Base-by-base conservation (phyloP, 1,140 invertebrate species). In the Eurosta solidaginis region DNA sequence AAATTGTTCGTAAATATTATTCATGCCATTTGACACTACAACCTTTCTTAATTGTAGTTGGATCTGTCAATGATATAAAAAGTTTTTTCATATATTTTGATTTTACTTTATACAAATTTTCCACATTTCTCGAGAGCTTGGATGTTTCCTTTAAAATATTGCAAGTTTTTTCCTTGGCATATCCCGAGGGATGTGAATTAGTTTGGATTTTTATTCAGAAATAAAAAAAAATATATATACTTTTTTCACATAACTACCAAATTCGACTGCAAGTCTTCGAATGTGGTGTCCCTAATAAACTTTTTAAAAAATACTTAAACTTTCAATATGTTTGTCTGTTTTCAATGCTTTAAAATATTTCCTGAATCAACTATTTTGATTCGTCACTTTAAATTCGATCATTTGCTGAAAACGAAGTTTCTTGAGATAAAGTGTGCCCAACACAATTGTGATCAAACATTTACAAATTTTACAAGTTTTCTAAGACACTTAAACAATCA, bases 381-480 rank as follows among this genome's bases (percentile, higher is more conserved):
- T n/a, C n/a, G n/a, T n/a, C n/a, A n/a, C n/a, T n/a, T n/a, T n/a
- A n/a, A n/a, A n/a, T n/a, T 33, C n/a, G 73, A 74, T 7, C 73
- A 74, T 27, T 74, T 74, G 40, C 9, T 74, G n/a, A 42, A 3
- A 42, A 40, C 17, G 14, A 44, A 44, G 33, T 36, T 68, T 68
- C 14, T 29, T 20, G 42, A 74, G 33, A 9, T 74, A 12, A 27
- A 74, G 42, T 74, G 40, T 44, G 33, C 17, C 27, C 73, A 74
- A 45, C 27, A 44, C 40, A 44, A 74, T 33, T 74, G 73, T 27
- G 14, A 74, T 45, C 73, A 74, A 74, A 42, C n/a, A 74, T 74
- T 74, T 74, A 33, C n/a, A n/a, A n/a, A n/a, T n/a, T n/a, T n/a
- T n/a, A n/a, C 73, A 42, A 44, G 17, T 74, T 74, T 74, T 20